Evolutionary conservation across 2,113 vertebrate species (phyloP).

Genomic region (Agelaius tricolor): DNA sequence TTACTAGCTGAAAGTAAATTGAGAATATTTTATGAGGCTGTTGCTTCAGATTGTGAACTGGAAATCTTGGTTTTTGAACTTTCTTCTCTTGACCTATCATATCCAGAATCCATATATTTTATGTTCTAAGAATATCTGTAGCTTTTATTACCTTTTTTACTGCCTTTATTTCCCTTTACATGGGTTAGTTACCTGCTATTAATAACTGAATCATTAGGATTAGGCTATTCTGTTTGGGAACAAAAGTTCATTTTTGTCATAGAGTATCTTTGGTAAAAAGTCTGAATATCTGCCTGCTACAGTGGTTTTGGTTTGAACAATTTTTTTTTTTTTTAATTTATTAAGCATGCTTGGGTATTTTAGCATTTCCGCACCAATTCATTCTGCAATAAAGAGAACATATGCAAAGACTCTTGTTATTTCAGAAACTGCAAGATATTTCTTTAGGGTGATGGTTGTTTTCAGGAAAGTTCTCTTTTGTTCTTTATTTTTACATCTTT

Average conservation of each 20-base stretch:
- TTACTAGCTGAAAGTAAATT: neutral
- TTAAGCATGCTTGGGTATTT: neutral
- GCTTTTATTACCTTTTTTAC: neutral
- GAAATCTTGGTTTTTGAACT: neutral
- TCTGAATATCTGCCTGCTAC: neutral
- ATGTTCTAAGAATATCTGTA: neutral
- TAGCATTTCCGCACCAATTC: neutral
- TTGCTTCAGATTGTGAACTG: neutral
- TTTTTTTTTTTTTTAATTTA: neutral
- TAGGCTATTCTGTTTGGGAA: neutral
- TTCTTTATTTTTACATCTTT: neutral
- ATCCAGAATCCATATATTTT: neutral
- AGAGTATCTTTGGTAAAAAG: neutral
- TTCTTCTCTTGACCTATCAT: neutral
- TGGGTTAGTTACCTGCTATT: neutral
- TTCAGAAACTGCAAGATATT: neutral
- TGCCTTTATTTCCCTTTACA: neutral
- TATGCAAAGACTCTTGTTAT: neutral
- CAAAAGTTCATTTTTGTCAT: neutral
- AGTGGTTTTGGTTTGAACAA: neutral
- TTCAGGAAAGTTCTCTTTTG: neutral
- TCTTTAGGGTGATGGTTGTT: neutral
- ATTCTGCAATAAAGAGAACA: neutral
- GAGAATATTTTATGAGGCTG: neutral
- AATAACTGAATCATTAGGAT: neutral